These are phyloP conservation scores for Spea bombifrons DNA, from an alignment of 2,113 vertebrate genomes.

Conservation along the genomic window DNA sequence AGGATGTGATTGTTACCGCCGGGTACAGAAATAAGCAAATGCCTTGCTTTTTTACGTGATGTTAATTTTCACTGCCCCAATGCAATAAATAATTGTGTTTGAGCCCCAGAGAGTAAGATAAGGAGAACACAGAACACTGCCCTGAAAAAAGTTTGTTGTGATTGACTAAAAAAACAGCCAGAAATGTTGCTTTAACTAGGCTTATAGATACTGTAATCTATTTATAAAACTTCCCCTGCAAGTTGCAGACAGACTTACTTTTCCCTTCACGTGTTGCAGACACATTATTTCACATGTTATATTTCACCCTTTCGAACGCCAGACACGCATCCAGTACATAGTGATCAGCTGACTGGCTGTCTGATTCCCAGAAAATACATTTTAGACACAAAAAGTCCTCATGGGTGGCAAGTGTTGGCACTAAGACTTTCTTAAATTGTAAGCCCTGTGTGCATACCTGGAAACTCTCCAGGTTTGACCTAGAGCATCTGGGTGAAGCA, in stretches of 20 bases:
- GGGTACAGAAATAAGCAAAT: neutral
- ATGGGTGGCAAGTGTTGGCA: too few relatives aligned
- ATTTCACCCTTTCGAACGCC: too few relatives aligned
- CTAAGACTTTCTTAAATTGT: too few relatives aligned
- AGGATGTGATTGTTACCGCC: too few relatives aligned
- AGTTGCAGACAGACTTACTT: constrained; percentile 3
- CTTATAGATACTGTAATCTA: neutral
- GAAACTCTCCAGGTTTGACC: too few relatives aligned
- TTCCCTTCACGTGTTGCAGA: neutral
- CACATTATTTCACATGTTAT: too few relatives aligned
- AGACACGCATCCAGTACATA: too few relatives aligned
- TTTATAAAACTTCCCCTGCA: constrained; percentile 13
- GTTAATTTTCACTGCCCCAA: neutral
- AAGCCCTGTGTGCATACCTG: too few relatives aligned
- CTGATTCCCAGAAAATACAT: too few relatives aligned
- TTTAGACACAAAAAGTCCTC: too few relatives aligned
- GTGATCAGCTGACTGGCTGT: too few relatives aligned
- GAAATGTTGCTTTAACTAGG: constrained; percentile 12
- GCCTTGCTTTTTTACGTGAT: neutral
- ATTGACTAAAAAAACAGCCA: constrained; percentile 18
- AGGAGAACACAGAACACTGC: constrained; percentile 2
- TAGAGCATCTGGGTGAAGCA: too few relatives aligned
- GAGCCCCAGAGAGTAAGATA: constrained; percentile 20
- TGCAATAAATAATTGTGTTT: constrained; percentile 6
- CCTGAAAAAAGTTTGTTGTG: constrained; percentile 17